These are phyloP conservation scores for Lutjanus argentimaculatus DNA, from an alignment of 2,797 vertebrate genomes.

Conservation along the genomic window DNA sequence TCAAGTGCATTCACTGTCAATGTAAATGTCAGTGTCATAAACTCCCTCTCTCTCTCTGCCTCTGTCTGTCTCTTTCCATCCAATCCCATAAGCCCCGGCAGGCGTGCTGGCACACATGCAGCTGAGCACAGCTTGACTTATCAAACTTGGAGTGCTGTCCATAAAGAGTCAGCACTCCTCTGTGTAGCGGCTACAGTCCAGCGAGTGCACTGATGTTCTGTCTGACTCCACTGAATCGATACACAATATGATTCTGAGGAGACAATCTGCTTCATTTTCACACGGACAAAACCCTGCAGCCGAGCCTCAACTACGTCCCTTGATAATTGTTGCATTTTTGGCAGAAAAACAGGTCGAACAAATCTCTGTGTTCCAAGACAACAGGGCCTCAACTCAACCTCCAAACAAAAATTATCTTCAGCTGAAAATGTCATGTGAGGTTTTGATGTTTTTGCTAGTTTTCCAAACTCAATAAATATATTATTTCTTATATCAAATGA, in stretches of 20 bases:
- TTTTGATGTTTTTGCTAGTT: background rate
- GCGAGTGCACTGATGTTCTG: slow-evolving; percentile 9
- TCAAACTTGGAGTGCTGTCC: slow-evolving; percentile 53
- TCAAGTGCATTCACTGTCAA: background rate
- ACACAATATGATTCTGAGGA: background rate
- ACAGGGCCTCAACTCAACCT: background rate
- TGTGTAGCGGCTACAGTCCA: slow-evolving; percentile 9
- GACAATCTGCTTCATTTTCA: slow-evolving; percentile 1
- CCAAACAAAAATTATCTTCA: background rate
- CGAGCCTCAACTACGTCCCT: background rate
- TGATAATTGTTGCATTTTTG: background rate
- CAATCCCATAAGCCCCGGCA: slow-evolving; percentile 63
- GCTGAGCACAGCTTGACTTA: slow-evolving; percentile 67
- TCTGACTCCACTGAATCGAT: slow-evolving; percentile 21
- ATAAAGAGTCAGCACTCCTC: slow-evolving; percentile 55
- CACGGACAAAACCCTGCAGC: background rate
- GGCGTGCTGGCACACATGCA: slow-evolving; percentile 58
- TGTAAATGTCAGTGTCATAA: slow-evolving; percentile 48
- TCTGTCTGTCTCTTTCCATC: slow-evolving; percentile 19
- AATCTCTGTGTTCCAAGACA: background rate
- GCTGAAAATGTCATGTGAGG: background rate
- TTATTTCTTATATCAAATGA: too few relatives aligned
- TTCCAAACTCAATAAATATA: background rate
- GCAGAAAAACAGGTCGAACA: background rate
- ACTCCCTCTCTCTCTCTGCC: background rate